Evolutionary conservation across 92 coral and sea anemone species (phyloP).

Genomic region (Phymanthus crucifer): DNA sequence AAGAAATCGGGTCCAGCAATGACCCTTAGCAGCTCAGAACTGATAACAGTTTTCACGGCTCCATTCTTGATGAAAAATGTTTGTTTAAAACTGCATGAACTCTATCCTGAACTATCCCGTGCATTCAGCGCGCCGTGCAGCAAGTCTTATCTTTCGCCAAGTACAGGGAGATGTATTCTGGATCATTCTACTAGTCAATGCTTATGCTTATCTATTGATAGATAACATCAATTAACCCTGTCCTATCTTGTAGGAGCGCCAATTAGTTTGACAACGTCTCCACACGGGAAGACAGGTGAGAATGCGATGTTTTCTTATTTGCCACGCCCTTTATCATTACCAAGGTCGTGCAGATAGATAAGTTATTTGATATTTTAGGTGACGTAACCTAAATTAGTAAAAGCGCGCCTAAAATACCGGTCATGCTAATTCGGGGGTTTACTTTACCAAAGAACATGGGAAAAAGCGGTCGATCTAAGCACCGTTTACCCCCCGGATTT

Average conservation of each 20-base stretch:
- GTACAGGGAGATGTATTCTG: background rate
- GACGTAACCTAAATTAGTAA: no score
- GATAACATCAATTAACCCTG: background rate
- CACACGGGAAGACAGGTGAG: no score
- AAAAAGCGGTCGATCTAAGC: no score
- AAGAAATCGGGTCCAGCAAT: background rate
- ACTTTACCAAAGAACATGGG: no score
- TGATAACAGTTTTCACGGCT: background rate
- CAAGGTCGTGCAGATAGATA: no score
- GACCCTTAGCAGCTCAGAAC: background rate
- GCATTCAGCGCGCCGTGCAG: no score
- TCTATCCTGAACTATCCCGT: background rate
- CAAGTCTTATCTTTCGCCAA: background rate
- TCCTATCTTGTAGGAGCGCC: background rate
- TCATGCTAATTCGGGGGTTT: no score
- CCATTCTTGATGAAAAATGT: background rate
- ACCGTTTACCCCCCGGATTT: no score
- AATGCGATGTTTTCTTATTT: no score
- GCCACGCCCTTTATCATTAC: no score
- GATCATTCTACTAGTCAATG: background rate
- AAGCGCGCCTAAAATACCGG: no score
- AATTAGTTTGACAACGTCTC: background rate
- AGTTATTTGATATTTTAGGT: no score
- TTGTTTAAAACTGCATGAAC: background rate
- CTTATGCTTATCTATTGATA: background rate